A percentile compares a stretch with the other conserved stretches of the same genome.
Evolutionary conservation across 1,140 invertebrate species (phyloP).

Genomic region (Zaprionus tsacasi): DNA sequence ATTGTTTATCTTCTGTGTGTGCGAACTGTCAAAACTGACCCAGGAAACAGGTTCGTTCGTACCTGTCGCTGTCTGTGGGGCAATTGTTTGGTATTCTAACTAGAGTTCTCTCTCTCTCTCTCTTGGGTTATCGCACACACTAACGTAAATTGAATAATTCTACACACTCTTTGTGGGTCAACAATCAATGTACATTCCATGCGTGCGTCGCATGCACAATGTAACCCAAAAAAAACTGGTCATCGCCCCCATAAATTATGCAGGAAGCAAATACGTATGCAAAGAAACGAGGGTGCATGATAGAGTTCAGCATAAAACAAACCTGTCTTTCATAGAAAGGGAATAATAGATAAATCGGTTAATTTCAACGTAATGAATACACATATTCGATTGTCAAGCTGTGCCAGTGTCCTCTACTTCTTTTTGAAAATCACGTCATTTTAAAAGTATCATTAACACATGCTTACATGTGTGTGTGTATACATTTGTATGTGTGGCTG

Average conservation of each 20-base stretch:
- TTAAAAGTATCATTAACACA: too few relatives aligned
- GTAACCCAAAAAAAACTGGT: constrained; percentile 27
- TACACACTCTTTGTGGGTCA: constrained; percentile 58
- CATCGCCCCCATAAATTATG: constrained; percentile 64
- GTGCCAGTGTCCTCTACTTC: too few relatives aligned
- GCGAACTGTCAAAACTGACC: constrained; percentile 11
- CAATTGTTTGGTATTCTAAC: background rate
- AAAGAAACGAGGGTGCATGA: background rate
- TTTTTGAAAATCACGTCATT: too few relatives aligned
- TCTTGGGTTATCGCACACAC: constrained; percentile 23
- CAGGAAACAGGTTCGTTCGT: constrained; percentile 46
- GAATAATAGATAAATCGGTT: too few relatives aligned
- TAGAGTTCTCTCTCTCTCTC: constrained; percentile 12
- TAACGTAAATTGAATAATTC: constrained; percentile 68
- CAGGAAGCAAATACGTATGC: constrained; percentile 29
- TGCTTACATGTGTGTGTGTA: too few relatives aligned
- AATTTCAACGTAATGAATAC: too few relatives aligned
- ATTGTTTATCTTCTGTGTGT: constrained; percentile 22
- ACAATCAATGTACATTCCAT: constrained; percentile 27
- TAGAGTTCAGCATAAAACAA: background rate
- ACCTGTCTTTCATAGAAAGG: too few relatives aligned
- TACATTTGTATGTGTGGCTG: too few relatives aligned
- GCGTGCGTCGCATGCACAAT: constrained; percentile 40
- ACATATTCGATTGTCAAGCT: too few relatives aligned
- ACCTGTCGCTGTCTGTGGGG: constrained; percentile 23